Base-by-base conservation (phyloP, 2,797 vertebrate species). In the Mionectes olivaceus region DNA sequence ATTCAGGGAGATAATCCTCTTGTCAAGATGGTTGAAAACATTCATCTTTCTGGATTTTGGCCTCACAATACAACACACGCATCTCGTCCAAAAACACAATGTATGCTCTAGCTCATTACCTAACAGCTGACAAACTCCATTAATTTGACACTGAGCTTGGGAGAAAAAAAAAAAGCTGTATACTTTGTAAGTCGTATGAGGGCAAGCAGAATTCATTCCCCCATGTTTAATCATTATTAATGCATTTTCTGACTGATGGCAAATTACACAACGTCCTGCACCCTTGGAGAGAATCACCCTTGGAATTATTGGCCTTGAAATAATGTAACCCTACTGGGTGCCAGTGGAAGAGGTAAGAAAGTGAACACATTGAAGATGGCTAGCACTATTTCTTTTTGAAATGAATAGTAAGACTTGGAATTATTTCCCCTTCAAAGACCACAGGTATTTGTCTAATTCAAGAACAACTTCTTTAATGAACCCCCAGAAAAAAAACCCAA, bases 111-210 rank as follows among this genome's bases (percentile, higher is more conserved):
- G 86, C 75, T 95, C 63, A 77, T 80, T 96, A 60, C 75, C 90
- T 90, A 83, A 77, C 81, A 94, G 44, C 77, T 92, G 94, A 93
- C 89, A 93, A 96, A 91, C 41, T 79, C 64, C 50, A 86, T 76
- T 93, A 71, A 79, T 73, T 76, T 82, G 82, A 82, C 9, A 18
- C 5, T 79, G 85, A 93, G 67, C 13, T 59, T 41, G 41, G 41
- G 39, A 76, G 55, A 75, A 87, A 59, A 27, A 37, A 27, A 8
- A 7, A 60, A 83, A 41, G 15, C 49, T 79, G 12, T 22, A 50
- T 46, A 32, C 41, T 87, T 80, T 61, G 15, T 59, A 92, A 96
- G 77, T 82, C 41, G 1, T 24, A 17, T 90, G 90, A 95, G 69
- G 56, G 92, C 57, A 71, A 89, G 83, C 28, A 92, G 89, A 88